Evolutionary conservation across 2,797 vertebrate species (phyloP).

Genomic region (Falco cherrug): DNA sequence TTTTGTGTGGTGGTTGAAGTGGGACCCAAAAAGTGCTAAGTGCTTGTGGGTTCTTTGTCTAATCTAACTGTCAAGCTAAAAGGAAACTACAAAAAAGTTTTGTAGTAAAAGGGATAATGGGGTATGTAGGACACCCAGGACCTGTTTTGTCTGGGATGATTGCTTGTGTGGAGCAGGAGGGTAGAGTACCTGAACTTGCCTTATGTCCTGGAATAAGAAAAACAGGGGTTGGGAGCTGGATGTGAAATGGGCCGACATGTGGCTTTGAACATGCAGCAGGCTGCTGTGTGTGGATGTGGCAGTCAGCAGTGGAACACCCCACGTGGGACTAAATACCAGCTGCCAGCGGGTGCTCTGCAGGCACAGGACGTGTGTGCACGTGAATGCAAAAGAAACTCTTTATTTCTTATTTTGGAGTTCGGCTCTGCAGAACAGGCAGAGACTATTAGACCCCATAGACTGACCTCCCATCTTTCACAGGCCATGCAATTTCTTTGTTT

Average conservation of each 20-base stretch:
- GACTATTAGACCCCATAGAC: background rate
- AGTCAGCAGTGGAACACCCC: background rate
- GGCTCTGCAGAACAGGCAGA: background rate
- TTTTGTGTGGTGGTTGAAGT: background rate
- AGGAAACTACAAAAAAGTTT: background rate
- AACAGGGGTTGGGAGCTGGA: background rate
- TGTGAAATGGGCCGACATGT: fast-evolving
- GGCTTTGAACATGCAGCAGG: background rate
- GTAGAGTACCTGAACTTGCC: background rate
- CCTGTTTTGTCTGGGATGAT: background rate
- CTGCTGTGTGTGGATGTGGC: background rate
- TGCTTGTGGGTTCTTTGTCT: background rate
- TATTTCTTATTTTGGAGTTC: background rate
- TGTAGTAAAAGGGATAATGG: background rate
- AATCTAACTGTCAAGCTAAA: background rate
- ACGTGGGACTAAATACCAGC: fast-evolving
- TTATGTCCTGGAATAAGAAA: background rate
- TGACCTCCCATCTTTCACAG: slow-evolving; percentile 16
- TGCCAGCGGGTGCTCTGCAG: fast-evolving
- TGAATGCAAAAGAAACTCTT: background rate
- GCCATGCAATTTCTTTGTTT: background rate
- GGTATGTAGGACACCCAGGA: background rate
- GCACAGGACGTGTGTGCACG: background rate
- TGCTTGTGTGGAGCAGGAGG: background rate
- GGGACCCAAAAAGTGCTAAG: background rate